Conservation (phyloP, 2,113 vertebrate species). For the Notiomystis cincta region DNA sequence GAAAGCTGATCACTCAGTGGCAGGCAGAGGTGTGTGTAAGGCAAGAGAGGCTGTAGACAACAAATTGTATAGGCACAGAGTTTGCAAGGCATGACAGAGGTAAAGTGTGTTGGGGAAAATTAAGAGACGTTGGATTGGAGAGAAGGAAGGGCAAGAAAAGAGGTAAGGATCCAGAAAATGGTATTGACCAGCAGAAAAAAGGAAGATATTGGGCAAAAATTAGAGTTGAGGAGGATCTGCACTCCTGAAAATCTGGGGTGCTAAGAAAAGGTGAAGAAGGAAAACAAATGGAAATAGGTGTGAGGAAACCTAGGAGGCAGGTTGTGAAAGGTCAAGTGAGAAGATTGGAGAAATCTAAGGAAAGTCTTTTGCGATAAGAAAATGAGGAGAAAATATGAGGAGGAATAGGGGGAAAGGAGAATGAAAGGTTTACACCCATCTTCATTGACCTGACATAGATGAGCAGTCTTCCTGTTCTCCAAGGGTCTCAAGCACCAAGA, state of each 20-base stretch:
- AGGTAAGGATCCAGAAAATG: not conserved
- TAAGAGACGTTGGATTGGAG: not conserved
- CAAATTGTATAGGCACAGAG: not conserved
- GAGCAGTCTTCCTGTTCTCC: not conserved
- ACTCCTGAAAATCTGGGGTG: not conserved
- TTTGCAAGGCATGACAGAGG: not conserved
- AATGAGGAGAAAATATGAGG: not conserved
- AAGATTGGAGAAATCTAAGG: not conserved
- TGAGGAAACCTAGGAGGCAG: not conserved
- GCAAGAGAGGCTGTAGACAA: not conserved
- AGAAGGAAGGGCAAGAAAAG: not conserved
- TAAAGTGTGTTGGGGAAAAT: not conserved
- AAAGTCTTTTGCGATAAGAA: not conserved
- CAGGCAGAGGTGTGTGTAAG: not conserved
- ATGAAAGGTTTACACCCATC: not conserved
- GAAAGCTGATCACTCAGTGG: not conserved
- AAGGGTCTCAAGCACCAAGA: not conserved
- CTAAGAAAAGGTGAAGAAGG: not conserved
- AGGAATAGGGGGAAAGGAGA: not conserved
- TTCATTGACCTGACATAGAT: not conserved
- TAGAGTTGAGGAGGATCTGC: not conserved
- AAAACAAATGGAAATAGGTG: not conserved
- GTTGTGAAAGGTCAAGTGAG: not conserved
- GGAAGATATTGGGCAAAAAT: not conserved
- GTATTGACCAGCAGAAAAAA: not conserved